These are phyloP conservation scores for Poecilus cupreus DNA, from an alignment of 2,888 invertebrate species.

Conservation along the genomic window DNA sequence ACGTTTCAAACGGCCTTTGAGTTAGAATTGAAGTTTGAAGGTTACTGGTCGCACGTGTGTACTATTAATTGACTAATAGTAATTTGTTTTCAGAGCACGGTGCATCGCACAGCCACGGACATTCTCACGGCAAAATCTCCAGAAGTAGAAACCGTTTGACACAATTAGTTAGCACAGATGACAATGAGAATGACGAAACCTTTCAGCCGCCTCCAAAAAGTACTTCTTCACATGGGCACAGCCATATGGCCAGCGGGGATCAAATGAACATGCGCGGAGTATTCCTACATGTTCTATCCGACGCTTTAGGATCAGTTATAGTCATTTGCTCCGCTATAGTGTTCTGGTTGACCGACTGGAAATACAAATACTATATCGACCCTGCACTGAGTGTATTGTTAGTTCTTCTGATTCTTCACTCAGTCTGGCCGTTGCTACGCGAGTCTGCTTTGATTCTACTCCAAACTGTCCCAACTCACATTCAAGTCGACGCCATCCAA, in stretches of 20 bases:
- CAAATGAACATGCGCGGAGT: constrained; percentile 99
- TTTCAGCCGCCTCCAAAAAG: constrained; percentile 73
- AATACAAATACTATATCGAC: constrained; percentile 91
- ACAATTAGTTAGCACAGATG: constrained; percentile 80
- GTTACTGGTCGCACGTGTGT: background rate
- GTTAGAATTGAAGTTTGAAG: background rate
- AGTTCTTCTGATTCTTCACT: constrained; percentile 89
- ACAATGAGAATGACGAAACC: constrained; percentile 83
- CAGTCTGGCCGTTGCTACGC: constrained; percentile 93
- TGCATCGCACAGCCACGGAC: constrained; percentile 79
- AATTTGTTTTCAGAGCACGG: constrained; percentile 80
- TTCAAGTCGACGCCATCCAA: constrained; percentile 95
- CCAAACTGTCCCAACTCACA: constrained; percentile 99
- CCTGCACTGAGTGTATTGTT: constrained; percentile 94
- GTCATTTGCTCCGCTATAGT: constrained; percentile 87
- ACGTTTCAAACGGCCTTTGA: too few species aligned
- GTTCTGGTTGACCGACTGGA: constrained; percentile 88
- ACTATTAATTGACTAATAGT: background rate
- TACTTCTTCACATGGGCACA: constrained; percentile 70
- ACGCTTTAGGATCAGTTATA: constrained; percentile 96
- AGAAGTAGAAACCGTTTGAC: constrained; percentile 77
- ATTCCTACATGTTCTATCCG: constrained; percentile 97
- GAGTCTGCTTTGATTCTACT: constrained; percentile 96
- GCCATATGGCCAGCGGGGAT: constrained; percentile 79
- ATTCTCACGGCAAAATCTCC: constrained; percentile 79